Evolutionary conservation across 2,797 vertebrate species (phyloP).

Genomic region (Gymnopithys bicolor): DNA sequence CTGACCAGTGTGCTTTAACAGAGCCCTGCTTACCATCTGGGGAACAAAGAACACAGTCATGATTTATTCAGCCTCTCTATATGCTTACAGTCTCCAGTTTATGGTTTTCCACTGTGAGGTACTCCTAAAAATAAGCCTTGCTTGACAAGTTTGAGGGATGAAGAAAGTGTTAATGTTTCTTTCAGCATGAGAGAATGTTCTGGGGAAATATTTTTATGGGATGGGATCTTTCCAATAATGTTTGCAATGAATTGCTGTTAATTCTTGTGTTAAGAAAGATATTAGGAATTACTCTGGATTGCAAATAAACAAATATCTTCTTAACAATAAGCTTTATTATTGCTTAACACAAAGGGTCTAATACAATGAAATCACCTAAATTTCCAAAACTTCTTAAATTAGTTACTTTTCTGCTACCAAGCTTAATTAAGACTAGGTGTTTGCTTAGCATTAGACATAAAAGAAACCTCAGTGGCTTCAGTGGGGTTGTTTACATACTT

Average conservation of each 20-base stretch:
- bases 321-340: not conserved
- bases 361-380: not conserved
- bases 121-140: not conserved
- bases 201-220: not conserved
- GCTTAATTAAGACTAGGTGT: not conserved
- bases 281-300: not conserved
- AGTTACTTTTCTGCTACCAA: not conserved
- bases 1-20: not conserved
- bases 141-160: not conserved
- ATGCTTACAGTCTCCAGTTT: not conserved
- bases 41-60: not conserved
- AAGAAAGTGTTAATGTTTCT: not conserved
- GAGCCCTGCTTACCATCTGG: not conserved
- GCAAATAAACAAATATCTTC: not conserved
- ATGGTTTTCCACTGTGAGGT: not conserved
- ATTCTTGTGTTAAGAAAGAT: not conserved
- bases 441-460: not conserved
- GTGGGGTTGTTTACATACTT: not conserved
- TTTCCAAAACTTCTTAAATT: not conserved
- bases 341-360: not conserved
- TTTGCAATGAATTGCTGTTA: not conserved
- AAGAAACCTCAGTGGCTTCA: conserved; percentile 13
- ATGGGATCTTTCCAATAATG: not conserved
- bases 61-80: not conserved
- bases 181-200: not conserved